phyloP scores from a whole-genome alignment of 2,888 invertebrate genomes.

The Dermolepida albohirtum region DNA sequence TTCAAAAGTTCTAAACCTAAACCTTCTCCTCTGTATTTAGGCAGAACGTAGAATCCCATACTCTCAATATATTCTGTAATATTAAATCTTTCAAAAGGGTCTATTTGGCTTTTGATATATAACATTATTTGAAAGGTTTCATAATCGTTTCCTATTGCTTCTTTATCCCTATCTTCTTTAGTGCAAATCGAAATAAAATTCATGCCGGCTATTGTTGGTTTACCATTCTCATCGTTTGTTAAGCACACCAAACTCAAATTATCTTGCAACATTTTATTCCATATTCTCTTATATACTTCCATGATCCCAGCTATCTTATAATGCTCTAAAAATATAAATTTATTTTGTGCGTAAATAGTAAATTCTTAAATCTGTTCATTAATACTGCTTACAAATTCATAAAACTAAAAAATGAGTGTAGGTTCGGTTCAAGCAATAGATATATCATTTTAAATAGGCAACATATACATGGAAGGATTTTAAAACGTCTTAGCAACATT shows the following conservation, averaged over 20 bases:
- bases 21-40: conserved; percentile 57
- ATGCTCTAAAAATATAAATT: no score
- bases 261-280: no score
- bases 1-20: conserved; percentile 51
- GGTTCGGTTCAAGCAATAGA: no score
- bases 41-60: conserved; percentile 58
- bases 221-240: conserved; percentile 56
- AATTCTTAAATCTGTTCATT: no score
- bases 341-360: no score
- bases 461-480: no score
- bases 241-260: conserved; percentile 58
- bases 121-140: not conserved
- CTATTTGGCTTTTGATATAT: conserved; percentile 45
- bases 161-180: not conserved
- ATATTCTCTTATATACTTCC: no score
- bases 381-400: no score
- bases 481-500: no score
- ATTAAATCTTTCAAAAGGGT: conserved; percentile 49
- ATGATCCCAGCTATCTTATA: no score
- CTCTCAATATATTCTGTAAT: conserved; percentile 57
- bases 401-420: no score
- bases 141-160: not conserved
- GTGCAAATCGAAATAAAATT: conserved; percentile 53
- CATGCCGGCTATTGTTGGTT: conserved; percentile 59
- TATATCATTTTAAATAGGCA: no score